Conservation (phyloP, 2,888 invertebrate genomes). For the Dasypolia templi region DNA sequence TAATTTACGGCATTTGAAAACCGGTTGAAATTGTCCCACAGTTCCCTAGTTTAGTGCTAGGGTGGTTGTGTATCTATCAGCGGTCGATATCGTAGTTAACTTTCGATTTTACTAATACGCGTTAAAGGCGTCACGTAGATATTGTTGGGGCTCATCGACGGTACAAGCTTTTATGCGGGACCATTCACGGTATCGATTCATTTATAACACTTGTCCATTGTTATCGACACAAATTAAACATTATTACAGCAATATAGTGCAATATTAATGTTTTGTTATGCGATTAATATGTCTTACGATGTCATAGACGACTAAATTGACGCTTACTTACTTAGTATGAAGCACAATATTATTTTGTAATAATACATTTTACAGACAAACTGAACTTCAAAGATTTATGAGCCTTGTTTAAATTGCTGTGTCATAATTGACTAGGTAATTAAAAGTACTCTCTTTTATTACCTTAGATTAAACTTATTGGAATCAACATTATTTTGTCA, state of each 20-base stretch:
- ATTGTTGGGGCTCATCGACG: conserved; percentile 29
- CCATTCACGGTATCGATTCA: conserved; percentile 58
- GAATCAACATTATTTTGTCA: background rate
- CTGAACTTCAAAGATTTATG: background rate
- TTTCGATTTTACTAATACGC: conserved; percentile 63
- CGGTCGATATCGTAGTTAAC: conserved; percentile 47
- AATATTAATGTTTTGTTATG: conserved; percentile 33
- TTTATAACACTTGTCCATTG: conserved; percentile 59
- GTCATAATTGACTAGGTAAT: no score
- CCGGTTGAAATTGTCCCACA: conserved; percentile 34
- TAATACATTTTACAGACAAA: background rate
- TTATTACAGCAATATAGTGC: conserved; percentile 26
- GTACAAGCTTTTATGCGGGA: conserved; percentile 49
- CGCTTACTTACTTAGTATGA: background rate
- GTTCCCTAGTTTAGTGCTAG: conserved; percentile 22
- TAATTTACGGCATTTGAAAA: conserved; percentile 46
- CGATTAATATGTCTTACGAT: conserved; percentile 11
- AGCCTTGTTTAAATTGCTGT: background rate
- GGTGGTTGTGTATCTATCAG: conserved; percentile 7
- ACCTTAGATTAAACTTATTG: background rate
- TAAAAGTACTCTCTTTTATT: background rate
- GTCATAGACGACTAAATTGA: background rate
- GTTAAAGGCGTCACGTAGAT: conserved; percentile 37
- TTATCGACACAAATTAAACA: conserved; percentile 56
- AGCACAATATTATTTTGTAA: conserved; percentile 27